Conservation (phyloP, 2,113 vertebrate species). For the Poeciliopsis retropinna region DNA sequence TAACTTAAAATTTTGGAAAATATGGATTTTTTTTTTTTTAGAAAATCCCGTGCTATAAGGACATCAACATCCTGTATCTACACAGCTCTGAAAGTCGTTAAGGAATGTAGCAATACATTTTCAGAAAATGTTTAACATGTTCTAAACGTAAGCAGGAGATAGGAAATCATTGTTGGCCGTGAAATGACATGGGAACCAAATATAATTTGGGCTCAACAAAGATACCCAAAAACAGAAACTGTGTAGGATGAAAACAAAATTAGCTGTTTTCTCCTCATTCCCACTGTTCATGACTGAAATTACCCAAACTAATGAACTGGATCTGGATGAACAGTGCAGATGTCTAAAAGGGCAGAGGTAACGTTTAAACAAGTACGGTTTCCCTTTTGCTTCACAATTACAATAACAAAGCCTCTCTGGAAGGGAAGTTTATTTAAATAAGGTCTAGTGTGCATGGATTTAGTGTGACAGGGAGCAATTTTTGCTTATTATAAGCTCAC, state of each 20-base stretch:
- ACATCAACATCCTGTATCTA: no score
- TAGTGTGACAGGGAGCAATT: conserved; percentile 13
- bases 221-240: conserved; percentile 64
- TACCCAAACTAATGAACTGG: conserved; percentile 39
- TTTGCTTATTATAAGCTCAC: conserved; percentile 41
- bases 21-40: no score
- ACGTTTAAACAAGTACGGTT: not conserved
- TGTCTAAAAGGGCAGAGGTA: conserved; percentile 12
- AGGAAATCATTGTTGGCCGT: conserved; percentile 46
- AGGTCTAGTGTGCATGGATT: not conserved
- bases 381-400: conserved; percentile 3
- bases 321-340: conserved; percentile 12
- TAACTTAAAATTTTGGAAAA: not conserved
- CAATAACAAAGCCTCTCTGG: conserved; percentile 16
- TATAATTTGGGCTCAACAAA: conserved; percentile 81
- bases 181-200: conserved; percentile 73
- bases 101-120: not conserved
- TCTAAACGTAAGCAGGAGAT: conserved; percentile 24
- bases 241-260: conserved; percentile 51
- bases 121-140: conserved; percentile 1
- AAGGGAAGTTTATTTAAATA: conserved; percentile 14
- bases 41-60: no score
- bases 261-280: conserved; percentile 27
- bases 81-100: not conserved
- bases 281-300: conserved; percentile 14